Conservation (phyloP, 2,888 invertebrate genomes). For the Lepidochrysops patricia region DNA sequence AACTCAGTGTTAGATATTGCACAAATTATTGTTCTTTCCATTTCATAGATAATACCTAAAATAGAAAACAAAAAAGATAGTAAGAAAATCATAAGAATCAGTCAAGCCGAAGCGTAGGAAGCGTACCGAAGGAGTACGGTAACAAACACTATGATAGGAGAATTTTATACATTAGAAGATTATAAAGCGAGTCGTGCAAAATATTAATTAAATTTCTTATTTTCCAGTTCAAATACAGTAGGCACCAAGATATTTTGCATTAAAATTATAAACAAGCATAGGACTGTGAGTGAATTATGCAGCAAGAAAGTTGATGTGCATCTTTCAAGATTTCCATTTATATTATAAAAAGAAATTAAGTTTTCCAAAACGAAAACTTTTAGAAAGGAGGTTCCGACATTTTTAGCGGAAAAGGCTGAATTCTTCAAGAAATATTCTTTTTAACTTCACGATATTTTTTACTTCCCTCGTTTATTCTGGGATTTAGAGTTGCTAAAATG, state of each 20-base stretch:
- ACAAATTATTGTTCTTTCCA: too few species aligned
- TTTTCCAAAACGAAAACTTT: conserved; percentile 8
- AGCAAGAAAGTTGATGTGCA: neutral
- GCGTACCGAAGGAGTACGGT: too few species aligned
- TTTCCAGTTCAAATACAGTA: neutral
- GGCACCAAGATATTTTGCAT: neutral
- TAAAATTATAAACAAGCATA: neutral
- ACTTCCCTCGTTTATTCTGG: conserved; percentile 1
- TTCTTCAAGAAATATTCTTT: conserved; percentile 12
- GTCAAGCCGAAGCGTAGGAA: too few species aligned
- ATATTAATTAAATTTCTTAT: too few species aligned
- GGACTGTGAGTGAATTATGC: neutral
- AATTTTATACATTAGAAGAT: too few species aligned
- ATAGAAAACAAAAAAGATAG: too few species aligned
- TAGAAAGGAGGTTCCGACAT: conserved; percentile 4
- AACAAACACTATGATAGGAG: too few species aligned
- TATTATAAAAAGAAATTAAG: conserved; percentile 6
- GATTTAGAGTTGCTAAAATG: conserved; percentile 10
- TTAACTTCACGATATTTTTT: conserved; percentile 8
- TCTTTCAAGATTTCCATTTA: neutral
- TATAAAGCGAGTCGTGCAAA: too few species aligned
- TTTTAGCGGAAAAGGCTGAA: conserved; percentile 11
- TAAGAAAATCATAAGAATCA: too few species aligned
- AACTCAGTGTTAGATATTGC: too few species aligned
- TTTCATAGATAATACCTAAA: too few species aligned